These are phyloP conservation scores for Drosophila mercatorum DNA, from an alignment of 2,888 invertebrate genomes.

Conservation along the genomic window DNA sequence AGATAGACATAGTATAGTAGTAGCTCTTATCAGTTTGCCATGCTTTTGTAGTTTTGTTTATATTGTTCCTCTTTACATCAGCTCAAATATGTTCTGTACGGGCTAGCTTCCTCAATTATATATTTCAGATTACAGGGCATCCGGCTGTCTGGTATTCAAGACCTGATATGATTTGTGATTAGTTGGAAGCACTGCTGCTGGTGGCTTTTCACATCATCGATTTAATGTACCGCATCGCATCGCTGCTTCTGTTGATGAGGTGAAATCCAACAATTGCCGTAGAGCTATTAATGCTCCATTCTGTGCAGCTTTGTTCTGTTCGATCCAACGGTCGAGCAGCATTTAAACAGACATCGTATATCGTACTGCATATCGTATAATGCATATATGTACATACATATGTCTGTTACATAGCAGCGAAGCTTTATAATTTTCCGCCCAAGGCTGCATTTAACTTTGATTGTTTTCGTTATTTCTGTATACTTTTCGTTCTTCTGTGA, in stretches of 20 bases:
- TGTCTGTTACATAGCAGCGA: background rate
- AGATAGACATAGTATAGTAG: too few relatives aligned
- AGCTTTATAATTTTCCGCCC: slow-evolving; percentile 64
- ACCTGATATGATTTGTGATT: background rate
- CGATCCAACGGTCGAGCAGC: slow-evolving; percentile 30
- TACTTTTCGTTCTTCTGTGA: slow-evolving; percentile 42
- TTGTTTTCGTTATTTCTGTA: slow-evolving; percentile 36
- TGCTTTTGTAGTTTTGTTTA: too few relatives aligned
- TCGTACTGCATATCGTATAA: slow-evolving; percentile 6
- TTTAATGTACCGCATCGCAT: slow-evolving; percentile 72
- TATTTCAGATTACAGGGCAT: background rate
- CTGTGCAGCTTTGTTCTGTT: slow-evolving; percentile 30
- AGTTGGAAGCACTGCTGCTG: slow-evolving; percentile 13
- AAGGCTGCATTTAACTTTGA: slow-evolving; percentile 65
- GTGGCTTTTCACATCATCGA: slow-evolving; percentile 79
- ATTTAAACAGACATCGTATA: slow-evolving; percentile 30
- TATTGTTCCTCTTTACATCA: too few relatives aligned
- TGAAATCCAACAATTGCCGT: slow-evolving; percentile 79
- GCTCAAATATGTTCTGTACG: too few relatives aligned
- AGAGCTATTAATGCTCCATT: slow-evolving; percentile 45
- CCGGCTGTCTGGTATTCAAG: background rate
- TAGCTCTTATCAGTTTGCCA: too few relatives aligned
- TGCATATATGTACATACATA: background rate
- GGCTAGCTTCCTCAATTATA: too few relatives aligned
- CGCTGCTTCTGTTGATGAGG: slow-evolving; percentile 84